Evolutionary conservation across 1,140 invertebrate species (phyloP), one percentile per base, ranked within the genome.

Genomic region (Caenorhabditis inopinata): DNA sequence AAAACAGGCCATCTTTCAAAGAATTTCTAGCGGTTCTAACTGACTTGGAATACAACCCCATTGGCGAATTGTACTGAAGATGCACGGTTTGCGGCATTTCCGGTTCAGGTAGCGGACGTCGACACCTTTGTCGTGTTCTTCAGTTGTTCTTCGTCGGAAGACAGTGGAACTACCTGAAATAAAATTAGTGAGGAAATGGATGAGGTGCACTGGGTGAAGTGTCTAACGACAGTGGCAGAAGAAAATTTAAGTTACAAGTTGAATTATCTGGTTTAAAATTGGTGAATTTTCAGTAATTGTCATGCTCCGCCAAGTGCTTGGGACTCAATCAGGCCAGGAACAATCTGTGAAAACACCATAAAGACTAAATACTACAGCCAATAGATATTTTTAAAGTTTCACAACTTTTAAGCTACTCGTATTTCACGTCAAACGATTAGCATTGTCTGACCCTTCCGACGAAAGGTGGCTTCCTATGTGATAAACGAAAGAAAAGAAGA

Each of bases 31-130:
- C n/a, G n/a, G n/a, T n/a, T n/a, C n/a, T n/a, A n/a, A 74, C 78
- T 62, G 23, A 83, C 82, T 76, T 84, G 74, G 82, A 83, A 78
- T 84, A 84, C 35, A 84, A 73, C 32, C 46, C 49, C 74, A 84
- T 80, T 6, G 83, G 83, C 11, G 82, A 81, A 58, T 84, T 84
- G 83, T 84, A 84, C 75, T 84, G 83, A 32, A 83, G 74, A 76
- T 83, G 83, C 32, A 83, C 82, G 35, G 82, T 23, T 78, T 83
- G 74, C n/a, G 82, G 47, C 46, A 75, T 75, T 47, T 47, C 74
- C 47, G 74, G 74, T 48, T 51, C 45, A 14, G 25, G 74, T 48
- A 48, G 48, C 18, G 74, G 74, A 75, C 45, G 74, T 47, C 74
- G 45, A 75, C 25, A 7, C 48, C 47, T 27, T 47, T 27, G 25